Percentiles rank a stretch among this genome's conserved stretches.
Conservation (phyloP, 2,888 invertebrate species). For the Chorisops tibialis region DNA sequence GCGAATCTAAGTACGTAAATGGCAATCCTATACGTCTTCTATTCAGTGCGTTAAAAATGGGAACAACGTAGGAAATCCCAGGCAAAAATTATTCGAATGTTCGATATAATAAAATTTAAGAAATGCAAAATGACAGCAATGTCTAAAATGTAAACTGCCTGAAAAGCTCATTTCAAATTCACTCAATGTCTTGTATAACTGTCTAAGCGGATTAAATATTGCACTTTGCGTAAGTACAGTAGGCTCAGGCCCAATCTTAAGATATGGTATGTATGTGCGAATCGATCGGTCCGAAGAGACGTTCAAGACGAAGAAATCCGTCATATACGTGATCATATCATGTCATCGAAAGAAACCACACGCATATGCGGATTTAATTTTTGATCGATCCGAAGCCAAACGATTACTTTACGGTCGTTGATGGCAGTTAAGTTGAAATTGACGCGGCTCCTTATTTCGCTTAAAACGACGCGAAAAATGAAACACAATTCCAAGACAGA, state of each 20-base stretch:
- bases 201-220: constrained; percentile 30
- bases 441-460: neutral
- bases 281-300: neutral
- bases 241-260: neutral
- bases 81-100: constrained; percentile 4
- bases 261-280: too few relatives aligned
- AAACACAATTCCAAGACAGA: neutral
- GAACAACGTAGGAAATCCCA: constrained; percentile 20
- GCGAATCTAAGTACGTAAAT: neutral
- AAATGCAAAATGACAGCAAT: constrained; percentile 13
- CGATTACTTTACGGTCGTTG: neutral
- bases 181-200: constrained; percentile 28
- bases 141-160: neutral
- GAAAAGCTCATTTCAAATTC: constrained; percentile 27
- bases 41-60: neutral
- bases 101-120: constrained; percentile 2
- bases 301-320: constrained; percentile 1
- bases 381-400: too few relatives aligned
- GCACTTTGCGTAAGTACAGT: constrained; percentile 29
- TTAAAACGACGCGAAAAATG: neutral
- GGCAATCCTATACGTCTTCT: neutral
- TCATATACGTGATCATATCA: neutral
- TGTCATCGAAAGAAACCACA: neutral
- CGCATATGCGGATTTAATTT: neutral
- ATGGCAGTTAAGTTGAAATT: constrained; percentile 5